A percentile compares a stretch with the other conserved stretches of the same genome.
phyloP scores from a whole-genome alignment of 2,888 invertebrate genomes.

The Timema podura region DNA sequence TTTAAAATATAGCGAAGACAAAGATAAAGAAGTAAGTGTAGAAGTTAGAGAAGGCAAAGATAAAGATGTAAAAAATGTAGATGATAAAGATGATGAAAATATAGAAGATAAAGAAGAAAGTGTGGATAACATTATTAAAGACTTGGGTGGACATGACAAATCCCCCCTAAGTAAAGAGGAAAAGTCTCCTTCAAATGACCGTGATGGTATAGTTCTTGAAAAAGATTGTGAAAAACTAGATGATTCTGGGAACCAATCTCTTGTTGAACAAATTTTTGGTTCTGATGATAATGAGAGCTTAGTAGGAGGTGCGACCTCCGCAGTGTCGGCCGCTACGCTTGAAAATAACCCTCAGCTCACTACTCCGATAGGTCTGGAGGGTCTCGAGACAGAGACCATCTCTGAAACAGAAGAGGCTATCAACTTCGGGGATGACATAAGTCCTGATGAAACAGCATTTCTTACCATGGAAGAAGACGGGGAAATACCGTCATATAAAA shows the following conservation, averaged over 20 bases:
- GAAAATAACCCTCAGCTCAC: constrained; percentile 28
- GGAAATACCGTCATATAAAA: constrained; percentile 26
- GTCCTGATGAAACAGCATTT: constrained; percentile 24
- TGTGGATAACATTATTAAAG: constrained; percentile 35
- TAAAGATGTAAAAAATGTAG: constrained; percentile 32
- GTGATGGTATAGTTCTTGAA: constrained; percentile 23
- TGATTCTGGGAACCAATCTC: constrained; percentile 25
- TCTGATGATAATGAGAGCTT: constrained; percentile 33
- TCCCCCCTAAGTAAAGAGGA: constrained; percentile 28
- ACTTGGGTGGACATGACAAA: constrained; percentile 32
- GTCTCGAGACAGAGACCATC: constrained; percentile 69
- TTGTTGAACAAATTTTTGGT: constrained; percentile 24
- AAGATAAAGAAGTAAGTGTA: background rate
- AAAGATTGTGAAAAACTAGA: constrained; percentile 25
- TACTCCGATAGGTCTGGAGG: constrained; percentile 49
- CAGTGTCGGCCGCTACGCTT: constrained; percentile 32
- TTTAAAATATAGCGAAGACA: background rate
- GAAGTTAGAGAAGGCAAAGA: constrained; percentile 23
- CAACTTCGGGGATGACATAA: constrained; percentile 57
- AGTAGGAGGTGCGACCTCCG: constrained; percentile 33
- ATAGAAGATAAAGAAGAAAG: constrained; percentile 25
- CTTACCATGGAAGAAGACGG: constrained; percentile 28
- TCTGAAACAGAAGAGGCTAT: constrained; percentile 67
- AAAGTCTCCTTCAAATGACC: constrained; percentile 24
- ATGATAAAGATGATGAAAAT: constrained; percentile 21